Conservation (phyloP, 1,140 invertebrate species). For the Drosophila lacteicornis region DNA sequence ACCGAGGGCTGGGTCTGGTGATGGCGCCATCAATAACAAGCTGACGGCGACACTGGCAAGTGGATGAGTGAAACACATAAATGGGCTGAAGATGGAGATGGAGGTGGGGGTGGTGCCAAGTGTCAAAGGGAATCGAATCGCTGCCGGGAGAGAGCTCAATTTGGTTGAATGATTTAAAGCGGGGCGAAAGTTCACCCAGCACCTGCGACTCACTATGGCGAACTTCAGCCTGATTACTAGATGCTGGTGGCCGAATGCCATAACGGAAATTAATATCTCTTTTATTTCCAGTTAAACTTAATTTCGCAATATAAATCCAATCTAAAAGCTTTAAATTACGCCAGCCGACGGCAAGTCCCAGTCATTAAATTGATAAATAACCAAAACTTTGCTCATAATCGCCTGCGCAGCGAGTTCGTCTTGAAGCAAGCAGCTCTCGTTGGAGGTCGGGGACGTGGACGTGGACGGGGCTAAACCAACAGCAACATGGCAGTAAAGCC, state of each 20-base stretch:
- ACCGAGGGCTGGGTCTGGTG: slow-evolving; percentile 18
- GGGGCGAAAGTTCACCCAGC: background rate
- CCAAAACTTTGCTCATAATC: slow-evolving; percentile 81
- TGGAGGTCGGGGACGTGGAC: background rate
- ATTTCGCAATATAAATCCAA: slow-evolving; percentile 74
- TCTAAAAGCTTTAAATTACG: slow-evolving; percentile 70
- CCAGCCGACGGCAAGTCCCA: slow-evolving; percentile 48
- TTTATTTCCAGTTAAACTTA: slow-evolving; percentile 52
- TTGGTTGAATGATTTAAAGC: slow-evolving; percentile 9
- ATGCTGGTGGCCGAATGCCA: background rate
- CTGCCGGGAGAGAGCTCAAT: background rate
- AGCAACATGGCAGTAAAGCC: slow-evolving; percentile 24
- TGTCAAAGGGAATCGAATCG: slow-evolving; percentile 15
- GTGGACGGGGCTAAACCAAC: slow-evolving; percentile 1
- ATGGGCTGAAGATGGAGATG: slow-evolving; percentile 33
- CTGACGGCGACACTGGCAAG: slow-evolving; percentile 57
- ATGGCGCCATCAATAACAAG: slow-evolving; percentile 73
- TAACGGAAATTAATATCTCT: slow-evolving; percentile 64
- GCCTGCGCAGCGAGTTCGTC: slow-evolving; percentile 35
- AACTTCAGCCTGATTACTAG: slow-evolving; percentile 16
- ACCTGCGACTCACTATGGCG: background rate
- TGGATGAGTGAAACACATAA: slow-evolving; percentile 65
- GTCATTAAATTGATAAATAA: slow-evolving; percentile 83
- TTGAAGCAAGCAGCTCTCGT: slow-evolving; percentile 9
- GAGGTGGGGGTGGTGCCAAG: slow-evolving; percentile 8